Percentiles rank a stretch among this genome's conserved stretches.
phyloP scores from a whole-genome alignment of 2,888 invertebrate species.

The Cyrtodaria siliqua region DNA sequence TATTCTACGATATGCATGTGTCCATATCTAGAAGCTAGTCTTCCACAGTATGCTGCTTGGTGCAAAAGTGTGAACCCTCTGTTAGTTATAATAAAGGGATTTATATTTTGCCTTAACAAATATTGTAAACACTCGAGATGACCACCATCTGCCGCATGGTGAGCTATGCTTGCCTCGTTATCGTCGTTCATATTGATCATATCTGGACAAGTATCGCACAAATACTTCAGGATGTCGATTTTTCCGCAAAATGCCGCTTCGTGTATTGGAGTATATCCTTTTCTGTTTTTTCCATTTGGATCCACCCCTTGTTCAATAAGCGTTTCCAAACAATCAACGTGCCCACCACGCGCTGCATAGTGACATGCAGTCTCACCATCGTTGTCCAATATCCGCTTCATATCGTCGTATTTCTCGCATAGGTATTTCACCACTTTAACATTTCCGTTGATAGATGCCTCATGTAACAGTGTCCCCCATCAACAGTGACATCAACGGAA shows the following conservation, averaged over 20 bases:
- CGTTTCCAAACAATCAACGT: constrained; percentile 30
- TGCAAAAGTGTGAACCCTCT: constrained; percentile 44
- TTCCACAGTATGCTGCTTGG: constrained; percentile 51
- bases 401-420: too few species aligned
- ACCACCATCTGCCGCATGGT: constrained; percentile 62
- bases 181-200: constrained; percentile 34
- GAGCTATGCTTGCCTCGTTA: constrained; percentile 53
- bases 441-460: too few species aligned
- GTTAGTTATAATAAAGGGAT: constrained; percentile 24
- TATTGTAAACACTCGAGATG: constrained; percentile 35
- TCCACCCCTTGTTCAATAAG: constrained; percentile 25
- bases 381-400: too few species aligned
- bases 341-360: constrained; percentile 35
- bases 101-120: constrained; percentile 18
- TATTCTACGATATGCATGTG: too few species aligned
- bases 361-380: too few species aligned
- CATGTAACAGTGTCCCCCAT: too few species aligned
- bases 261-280: constrained; percentile 50
- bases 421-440: too few species aligned
- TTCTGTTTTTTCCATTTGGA: constrained; percentile 29
- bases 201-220: constrained; percentile 25
- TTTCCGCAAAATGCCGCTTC: constrained; percentile 54
- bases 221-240: constrained; percentile 30
- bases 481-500: too few species aligned
- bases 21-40: neutral